These are phyloP conservation scores for Drosophila chauvacae DNA, from an alignment of 1,140 invertebrate species.

Conservation along the genomic window DNA sequence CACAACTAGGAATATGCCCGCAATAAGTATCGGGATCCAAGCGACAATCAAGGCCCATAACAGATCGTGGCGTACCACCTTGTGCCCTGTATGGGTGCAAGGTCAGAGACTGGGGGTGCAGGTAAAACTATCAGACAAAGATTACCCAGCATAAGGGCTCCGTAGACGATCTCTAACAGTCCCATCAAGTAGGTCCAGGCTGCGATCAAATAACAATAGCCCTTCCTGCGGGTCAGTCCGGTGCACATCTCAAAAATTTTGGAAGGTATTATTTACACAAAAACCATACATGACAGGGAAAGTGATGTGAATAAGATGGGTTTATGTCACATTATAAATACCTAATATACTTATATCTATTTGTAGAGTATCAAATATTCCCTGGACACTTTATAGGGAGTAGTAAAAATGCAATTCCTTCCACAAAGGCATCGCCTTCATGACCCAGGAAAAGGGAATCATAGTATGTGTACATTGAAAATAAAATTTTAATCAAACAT, in stretches of 20 bases:
- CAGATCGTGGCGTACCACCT: no score
- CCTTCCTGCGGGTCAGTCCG: no score
- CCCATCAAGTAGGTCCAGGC: background rate
- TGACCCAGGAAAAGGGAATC: constrained; percentile 3
- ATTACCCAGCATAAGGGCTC: background rate
- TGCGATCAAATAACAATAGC: background rate
- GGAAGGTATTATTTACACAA: background rate
- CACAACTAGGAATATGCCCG: background rate
- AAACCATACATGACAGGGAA: background rate
- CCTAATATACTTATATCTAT: background rate
- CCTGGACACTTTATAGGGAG: no score
- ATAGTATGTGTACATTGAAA: constrained; percentile 1
- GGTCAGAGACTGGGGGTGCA: background rate
- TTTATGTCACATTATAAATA: background rate
- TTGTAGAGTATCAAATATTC: background rate
- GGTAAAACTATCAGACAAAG: background rate
- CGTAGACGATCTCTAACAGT: background rate
- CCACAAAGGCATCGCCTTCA: no score
- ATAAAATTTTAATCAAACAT: constrained; percentile 50
- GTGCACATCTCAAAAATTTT: constrained; percentile 6
- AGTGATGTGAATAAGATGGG: background rate
- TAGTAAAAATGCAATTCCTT: no score
- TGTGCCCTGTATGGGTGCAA: background rate
- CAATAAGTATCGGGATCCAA: background rate
- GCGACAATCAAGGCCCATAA: background rate